Conservation (phyloP, 2,113 vertebrate species). For the Cottus gobio region DNA sequence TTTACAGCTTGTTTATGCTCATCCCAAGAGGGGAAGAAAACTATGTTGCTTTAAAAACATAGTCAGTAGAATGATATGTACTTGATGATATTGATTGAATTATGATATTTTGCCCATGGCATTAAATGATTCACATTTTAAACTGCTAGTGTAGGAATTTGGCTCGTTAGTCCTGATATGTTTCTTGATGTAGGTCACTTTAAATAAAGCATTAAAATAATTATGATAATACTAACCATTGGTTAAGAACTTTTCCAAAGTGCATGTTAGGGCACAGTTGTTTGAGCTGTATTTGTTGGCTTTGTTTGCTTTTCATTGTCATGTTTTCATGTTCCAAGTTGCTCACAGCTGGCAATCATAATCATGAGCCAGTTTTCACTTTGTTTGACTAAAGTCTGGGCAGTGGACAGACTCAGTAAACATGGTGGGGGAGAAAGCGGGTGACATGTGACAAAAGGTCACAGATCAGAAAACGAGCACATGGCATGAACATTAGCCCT, state of each 20-base stretch:
- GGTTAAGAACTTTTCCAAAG: not conserved
- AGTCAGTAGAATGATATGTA: not conserved
- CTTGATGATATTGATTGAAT: not conserved
- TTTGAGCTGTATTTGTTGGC: not conserved
- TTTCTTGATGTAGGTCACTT: not conserved
- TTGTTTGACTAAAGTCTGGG: constrained; percentile 11
- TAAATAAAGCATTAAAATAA: not conserved
- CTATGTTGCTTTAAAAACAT: not conserved
- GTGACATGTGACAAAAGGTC: constrained; percentile 36
- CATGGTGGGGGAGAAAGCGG: constrained; percentile 3
- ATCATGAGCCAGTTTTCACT: not conserved
- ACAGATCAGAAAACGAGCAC: constrained; percentile 23
- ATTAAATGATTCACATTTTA: not conserved
- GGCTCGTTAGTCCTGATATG: not conserved
- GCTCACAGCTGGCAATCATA: not conserved
- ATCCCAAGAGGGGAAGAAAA: not conserved
- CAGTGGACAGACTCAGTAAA: constrained; percentile 1
- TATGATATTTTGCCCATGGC: not conserved
- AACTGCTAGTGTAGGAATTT: not conserved
- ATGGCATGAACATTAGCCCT: constrained; percentile 49
- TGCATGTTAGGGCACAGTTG: not conserved
- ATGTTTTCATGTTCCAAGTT: not conserved
- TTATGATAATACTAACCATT: not conserved
- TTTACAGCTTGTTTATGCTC: not conserved
- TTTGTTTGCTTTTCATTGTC: not conserved